These are phyloP conservation scores for Drosophila teissieri DNA, from an alignment of 1,140 invertebrate species.

Conservation along the genomic window DNA sequence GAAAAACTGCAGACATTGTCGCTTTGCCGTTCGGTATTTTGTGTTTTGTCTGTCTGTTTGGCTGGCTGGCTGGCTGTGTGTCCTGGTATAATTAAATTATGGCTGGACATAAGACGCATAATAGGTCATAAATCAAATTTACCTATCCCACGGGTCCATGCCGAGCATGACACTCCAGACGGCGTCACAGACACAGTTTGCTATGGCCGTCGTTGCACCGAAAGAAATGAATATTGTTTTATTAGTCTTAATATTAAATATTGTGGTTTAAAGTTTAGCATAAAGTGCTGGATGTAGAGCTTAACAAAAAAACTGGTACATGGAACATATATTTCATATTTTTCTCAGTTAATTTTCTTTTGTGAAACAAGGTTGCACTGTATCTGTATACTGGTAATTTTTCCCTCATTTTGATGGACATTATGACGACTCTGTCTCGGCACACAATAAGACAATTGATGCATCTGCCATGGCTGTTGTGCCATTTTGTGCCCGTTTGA, in stretches of 20 bases:
- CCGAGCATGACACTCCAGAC: slow-evolving; percentile 39
- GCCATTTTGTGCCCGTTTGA: slow-evolving; percentile 38
- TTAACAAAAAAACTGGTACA: too few species aligned
- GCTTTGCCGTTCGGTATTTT: slow-evolving; percentile 32
- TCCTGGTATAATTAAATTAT: slow-evolving; percentile 84
- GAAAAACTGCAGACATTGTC: slow-evolving; percentile 50
- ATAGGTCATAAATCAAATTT: slow-evolving; percentile 85
- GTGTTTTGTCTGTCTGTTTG: slow-evolving; percentile 23
- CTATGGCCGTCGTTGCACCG: slow-evolving; percentile 8
- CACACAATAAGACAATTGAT: slow-evolving; percentile 82
- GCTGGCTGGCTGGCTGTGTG: slow-evolving; percentile 50
- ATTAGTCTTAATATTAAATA: too few species aligned
- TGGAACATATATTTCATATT: too few species aligned
- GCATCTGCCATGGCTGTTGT: slow-evolving; percentile 70
- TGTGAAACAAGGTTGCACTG: slow-evolving; percentile 3
- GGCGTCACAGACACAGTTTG: slow-evolving; percentile 41
- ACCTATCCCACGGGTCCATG: slow-evolving; percentile 71
- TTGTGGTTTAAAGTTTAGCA: too few species aligned
- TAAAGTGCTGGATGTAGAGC: too few species aligned
- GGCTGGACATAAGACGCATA: slow-evolving; percentile 84
- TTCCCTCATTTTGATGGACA: slow-evolving; percentile 65
- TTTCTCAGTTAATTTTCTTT: not conserved
- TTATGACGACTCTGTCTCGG: slow-evolving; percentile 78
- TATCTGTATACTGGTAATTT: not conserved
- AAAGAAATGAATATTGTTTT: not conserved